phyloP scores from a whole-genome alignment of 2,797 vertebrate species.

The Sylvilagus floridanus region DNA sequence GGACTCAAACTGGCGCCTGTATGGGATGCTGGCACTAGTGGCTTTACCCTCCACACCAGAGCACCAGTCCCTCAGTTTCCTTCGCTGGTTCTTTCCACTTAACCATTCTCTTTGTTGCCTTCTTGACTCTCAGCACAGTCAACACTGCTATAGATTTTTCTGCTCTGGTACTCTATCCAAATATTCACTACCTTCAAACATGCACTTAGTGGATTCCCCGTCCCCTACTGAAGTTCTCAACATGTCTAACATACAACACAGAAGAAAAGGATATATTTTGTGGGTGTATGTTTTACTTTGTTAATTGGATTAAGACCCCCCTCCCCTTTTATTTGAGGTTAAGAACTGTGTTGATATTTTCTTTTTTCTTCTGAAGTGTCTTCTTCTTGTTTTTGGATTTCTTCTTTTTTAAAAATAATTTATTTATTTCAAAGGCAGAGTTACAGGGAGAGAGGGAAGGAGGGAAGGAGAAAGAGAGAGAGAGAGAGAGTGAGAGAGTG shows the following conservation, averaged over 20 bases:
- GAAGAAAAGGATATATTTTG: not conserved
- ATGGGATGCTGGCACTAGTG: too few relatives aligned
- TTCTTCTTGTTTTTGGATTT: constrained; percentile 14
- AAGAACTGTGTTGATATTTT: not conserved
- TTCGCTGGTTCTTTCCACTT: not conserved
- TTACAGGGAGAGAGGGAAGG: too few relatives aligned
- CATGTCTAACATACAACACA: not conserved
- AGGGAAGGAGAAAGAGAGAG: too few relatives aligned
- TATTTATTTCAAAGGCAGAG: too few relatives aligned
- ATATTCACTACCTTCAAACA: not conserved
- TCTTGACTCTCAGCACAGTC: not conserved
- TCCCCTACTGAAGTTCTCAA: not conserved
- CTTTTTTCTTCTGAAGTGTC: not conserved
- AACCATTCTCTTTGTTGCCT: not conserved
- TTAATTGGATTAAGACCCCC: not conserved
- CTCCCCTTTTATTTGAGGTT: not conserved
- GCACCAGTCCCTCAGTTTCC: not conserved
- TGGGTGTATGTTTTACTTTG: not conserved
- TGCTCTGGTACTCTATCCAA: not conserved
- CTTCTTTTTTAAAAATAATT: not conserved
- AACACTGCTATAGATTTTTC: not conserved
- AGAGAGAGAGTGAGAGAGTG: too few relatives aligned
- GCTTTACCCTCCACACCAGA: too few relatives aligned
- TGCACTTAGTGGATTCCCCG: not conserved
- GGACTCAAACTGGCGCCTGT: too few relatives aligned